A percentile compares a stretch with the other conserved stretches of the same genome.
Conservation (phyloP, 1,140 invertebrate genomes). For the Lasaia peninsularis region DNA sequence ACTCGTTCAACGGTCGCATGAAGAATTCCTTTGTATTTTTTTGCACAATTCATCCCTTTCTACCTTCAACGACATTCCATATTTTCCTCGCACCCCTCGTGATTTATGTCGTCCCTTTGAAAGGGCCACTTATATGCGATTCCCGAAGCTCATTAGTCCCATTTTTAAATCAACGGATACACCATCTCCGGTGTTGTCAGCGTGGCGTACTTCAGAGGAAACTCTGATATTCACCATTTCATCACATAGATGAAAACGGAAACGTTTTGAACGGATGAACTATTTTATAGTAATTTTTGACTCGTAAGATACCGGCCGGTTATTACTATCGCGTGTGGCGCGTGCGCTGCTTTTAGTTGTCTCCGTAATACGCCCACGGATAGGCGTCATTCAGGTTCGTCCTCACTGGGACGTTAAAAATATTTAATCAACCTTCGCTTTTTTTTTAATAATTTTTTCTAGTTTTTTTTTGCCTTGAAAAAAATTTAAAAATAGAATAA, state of each 20-base stretch:
- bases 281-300: constrained; percentile 52
- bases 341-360: constrained; percentile 65
- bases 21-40: constrained; percentile 45
- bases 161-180: constrained; percentile 64
- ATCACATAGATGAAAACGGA: constrained; percentile 46
- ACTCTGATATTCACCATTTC: constrained; percentile 43
- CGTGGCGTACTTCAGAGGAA: constrained; percentile 39
- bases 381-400: constrained; percentile 50
- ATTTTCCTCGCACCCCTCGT: constrained; percentile 50
- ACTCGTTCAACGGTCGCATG: constrained; percentile 19
- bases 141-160: constrained; percentile 59
- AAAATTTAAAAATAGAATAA: too few relatives aligned
- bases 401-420: not conserved
- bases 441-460: constrained; percentile 20
- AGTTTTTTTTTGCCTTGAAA: too few relatives aligned
- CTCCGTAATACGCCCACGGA: constrained; percentile 59
- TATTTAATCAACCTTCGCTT: constrained; percentile 25
- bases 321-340: constrained; percentile 52
- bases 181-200: constrained; percentile 67
- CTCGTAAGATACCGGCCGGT: constrained; percentile 33
- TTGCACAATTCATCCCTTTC: constrained; percentile 44
- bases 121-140: constrained; percentile 37
- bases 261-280: constrained; percentile 50
- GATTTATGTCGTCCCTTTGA: constrained; percentile 54
- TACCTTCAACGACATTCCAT: constrained; percentile 25